phyloP scores from a whole-genome alignment of 2,797 vertebrate genomes.

The Periparus ater region DNA sequence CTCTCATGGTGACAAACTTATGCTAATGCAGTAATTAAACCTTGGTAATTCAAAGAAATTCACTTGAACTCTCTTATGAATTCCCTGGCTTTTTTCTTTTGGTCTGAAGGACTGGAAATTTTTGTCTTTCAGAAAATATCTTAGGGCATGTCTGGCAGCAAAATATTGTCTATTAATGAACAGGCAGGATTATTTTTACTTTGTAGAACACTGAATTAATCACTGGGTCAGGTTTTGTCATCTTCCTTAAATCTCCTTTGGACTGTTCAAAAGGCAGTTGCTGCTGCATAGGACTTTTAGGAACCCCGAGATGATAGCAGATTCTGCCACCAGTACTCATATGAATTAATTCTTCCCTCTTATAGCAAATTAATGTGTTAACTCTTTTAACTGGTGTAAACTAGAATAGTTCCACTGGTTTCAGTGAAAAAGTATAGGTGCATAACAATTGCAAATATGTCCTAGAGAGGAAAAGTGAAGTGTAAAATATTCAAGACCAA shows the following conservation, averaged over 20 bases:
- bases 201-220: constrained; percentile 46
- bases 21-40: constrained; percentile 64
- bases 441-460: neutral
- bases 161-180: constrained; percentile 12
- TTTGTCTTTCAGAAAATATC: constrained; percentile 52
- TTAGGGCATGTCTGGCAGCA: constrained; percentile 24
- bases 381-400: neutral
- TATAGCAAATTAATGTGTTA: neutral
- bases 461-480: neutral
- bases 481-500: neutral
- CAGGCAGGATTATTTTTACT: neutral
- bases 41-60: constrained; percentile 53
- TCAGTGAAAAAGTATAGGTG: neutral
- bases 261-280: neutral
- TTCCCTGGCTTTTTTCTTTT: constrained; percentile 7
- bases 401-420: neutral
- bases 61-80: constrained; percentile 4
- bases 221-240: neutral
- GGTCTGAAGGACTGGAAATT: constrained; percentile 15
- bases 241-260: neutral
- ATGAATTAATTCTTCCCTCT: neutral
- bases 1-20: neutral
- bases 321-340: neutral
- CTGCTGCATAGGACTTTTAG: neutral
- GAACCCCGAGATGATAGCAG: neutral